A percentile compares a stretch with the other conserved stretches of the same genome.
Evolutionary conservation across 2,888 invertebrate species (phyloP).

Genomic region (Orthosia gothica): DNA sequence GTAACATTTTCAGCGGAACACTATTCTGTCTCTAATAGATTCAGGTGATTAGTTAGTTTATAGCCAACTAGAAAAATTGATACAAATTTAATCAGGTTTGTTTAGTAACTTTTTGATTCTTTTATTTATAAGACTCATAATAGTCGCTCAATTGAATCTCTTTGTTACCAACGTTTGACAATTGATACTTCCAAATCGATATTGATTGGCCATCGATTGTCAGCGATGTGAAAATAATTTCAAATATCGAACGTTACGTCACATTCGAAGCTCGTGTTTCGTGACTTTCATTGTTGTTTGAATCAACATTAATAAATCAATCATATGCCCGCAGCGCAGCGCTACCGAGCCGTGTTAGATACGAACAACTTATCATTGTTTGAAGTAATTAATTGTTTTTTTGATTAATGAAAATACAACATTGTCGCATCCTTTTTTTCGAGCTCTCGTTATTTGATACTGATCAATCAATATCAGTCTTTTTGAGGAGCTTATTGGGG

Average conservation of each 20-base stretch:
- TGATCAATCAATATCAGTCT: conserved; percentile 45
- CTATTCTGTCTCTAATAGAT: conserved; percentile 8
- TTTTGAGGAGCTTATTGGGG: conserved; percentile 40
- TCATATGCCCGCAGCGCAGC: conserved; percentile 33
- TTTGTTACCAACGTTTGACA: conserved; percentile 35
- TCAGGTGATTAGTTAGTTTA: not conserved
- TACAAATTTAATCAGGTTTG: not conserved
- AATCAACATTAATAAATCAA: conserved; percentile 60
- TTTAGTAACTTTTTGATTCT: not conserved
- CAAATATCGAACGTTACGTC: conserved; percentile 51
- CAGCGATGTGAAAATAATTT: conserved; percentile 36
- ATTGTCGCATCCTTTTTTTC: conserved; percentile 15
- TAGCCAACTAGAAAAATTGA: not conserved
- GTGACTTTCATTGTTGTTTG: conserved; percentile 53
- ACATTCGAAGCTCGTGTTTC: conserved; percentile 45
- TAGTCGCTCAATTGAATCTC: conserved; percentile 30
- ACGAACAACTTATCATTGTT: conserved; percentile 24
- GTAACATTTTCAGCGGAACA: conserved; percentile 7
- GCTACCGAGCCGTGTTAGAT: conserved; percentile 28
- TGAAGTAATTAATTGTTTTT: conserved; percentile 36
- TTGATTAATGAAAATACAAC: conserved; percentile 38
- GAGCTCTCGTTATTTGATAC: conserved; percentile 32
- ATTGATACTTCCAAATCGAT: conserved; percentile 29
- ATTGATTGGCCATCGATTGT: conserved; percentile 40
- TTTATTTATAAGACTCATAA: conserved; percentile 14